A percentile compares a stretch with the other conserved stretches of the same genome.
phyloP scores from a whole-genome alignment of 2,113 vertebrate genomes.

The Tychaedon coryphoeus region DNA sequence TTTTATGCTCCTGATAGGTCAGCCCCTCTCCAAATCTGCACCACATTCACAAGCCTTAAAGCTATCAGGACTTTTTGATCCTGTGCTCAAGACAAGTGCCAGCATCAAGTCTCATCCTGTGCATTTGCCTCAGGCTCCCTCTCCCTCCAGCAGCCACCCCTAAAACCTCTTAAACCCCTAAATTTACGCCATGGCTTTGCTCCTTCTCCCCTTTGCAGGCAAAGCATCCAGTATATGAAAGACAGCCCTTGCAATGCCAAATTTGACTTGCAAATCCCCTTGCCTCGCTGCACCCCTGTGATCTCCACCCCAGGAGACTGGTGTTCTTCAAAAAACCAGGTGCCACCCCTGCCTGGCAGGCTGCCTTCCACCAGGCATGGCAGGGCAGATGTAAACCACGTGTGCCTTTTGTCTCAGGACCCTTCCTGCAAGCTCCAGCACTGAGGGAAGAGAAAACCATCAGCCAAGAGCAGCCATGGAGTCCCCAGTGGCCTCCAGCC shows the following conservation, averaged over 20 bases:
- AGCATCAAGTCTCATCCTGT: not conserved
- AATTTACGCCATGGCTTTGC: not conserved
- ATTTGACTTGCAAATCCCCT: not conserved
- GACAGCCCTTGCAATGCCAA: not conserved
- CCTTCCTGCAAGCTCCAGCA: not conserved
- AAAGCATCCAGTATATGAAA: not conserved
- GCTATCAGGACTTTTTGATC: not conserved
- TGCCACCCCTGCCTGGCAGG: not conserved
- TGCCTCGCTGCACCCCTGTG: not conserved
- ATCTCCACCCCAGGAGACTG: not conserved
- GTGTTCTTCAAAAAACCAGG: not conserved
- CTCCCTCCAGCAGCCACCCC: not conserved
- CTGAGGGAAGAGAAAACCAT: not conserved
- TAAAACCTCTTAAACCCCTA: not conserved
- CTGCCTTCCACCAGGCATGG: not conserved
- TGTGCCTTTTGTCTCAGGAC: not conserved
- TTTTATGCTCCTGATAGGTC: fast-evolving
- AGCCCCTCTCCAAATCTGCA: not conserved
- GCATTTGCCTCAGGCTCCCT: not conserved
- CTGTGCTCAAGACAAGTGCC: not conserved
- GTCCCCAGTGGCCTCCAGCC: not conserved
- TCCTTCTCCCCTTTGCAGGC: not conserved
- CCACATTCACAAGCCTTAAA: fast-evolving
- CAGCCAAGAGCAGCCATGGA: not conserved
- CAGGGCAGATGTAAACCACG: not conserved